Conservation (phyloP, 2,888 invertebrate species). For the Strigamia transsilvanica region DNA sequence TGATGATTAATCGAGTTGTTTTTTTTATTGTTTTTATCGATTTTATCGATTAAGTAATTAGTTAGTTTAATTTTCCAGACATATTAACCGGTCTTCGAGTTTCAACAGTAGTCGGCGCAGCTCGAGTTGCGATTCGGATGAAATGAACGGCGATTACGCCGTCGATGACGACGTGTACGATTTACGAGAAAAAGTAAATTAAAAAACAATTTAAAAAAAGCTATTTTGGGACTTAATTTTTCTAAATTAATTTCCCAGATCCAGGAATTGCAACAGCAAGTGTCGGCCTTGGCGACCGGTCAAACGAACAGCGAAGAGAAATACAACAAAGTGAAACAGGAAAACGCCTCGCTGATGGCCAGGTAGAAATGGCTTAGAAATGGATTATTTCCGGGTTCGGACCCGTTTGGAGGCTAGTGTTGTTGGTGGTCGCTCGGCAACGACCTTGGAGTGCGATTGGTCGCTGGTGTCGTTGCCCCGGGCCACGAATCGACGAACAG, state of each 20-base stretch:
- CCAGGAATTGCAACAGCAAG: slow-evolving; percentile 90
- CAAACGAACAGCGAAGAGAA: slow-evolving; percentile 84
- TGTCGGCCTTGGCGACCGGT: slow-evolving; percentile 86
- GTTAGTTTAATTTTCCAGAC: slow-evolving; percentile 48
- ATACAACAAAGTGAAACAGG: slow-evolving; percentile 88
- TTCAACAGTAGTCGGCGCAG: slow-evolving; percentile 92
- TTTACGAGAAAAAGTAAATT: slow-evolving; percentile 85
- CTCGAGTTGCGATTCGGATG: slow-evolving; percentile 81
- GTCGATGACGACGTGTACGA: slow-evolving; percentile 92
- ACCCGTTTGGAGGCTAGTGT: background rate
- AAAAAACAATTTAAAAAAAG: slow-evolving; percentile 51
- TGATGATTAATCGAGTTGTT: background rate
- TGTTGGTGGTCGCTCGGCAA: slow-evolving; percentile 4
- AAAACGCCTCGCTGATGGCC: slow-evolving; percentile 90
- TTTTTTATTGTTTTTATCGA: background rate
- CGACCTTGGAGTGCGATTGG: background rate
- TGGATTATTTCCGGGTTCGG: slow-evolving; percentile 18
- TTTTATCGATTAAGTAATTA: background rate
- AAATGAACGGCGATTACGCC: slow-evolving; percentile 93
- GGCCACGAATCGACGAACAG: slow-evolving; percentile 31
- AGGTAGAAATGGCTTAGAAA: slow-evolving; percentile 64
- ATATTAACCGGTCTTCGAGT: slow-evolving; percentile 85
- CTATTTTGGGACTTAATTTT: background rate
- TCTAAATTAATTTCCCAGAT: slow-evolving; percentile 73
- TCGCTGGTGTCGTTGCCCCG: background rate